A percentile compares a stretch with the other conserved stretches of the same genome.
phyloP scores from a whole-genome alignment of 2,113 vertebrate species.

The Rhinichthys klamathensis region DNA sequence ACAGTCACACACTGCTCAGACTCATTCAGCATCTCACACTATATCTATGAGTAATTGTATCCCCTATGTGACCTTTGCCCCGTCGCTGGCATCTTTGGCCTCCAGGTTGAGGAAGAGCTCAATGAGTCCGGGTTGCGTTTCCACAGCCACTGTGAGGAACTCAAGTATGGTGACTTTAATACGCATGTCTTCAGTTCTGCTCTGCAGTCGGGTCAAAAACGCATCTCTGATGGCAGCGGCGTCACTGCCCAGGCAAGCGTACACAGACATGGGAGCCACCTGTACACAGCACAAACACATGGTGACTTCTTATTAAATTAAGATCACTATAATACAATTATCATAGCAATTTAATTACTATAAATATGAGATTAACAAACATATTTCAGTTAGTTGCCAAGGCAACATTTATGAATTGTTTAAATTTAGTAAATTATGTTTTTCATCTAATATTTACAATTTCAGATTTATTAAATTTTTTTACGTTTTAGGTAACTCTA shows the following conservation, averaged over 20 bases:
- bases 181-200: conserved; percentile 93
- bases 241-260: conserved; percentile 92
- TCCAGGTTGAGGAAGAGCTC: conserved; percentile 96
- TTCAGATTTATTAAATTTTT: background rate
- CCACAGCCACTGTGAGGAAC: conserved; percentile 94
- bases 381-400: too few relatives aligned
- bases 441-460: background rate
- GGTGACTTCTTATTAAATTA: background rate
- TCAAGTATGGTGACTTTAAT: conserved; percentile 98
- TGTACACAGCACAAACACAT: conserved; percentile 55
- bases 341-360: background rate
- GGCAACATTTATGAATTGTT: too few relatives aligned
- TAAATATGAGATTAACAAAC: background rate
- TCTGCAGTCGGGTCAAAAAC: conserved; percentile 92
- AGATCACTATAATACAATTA: background rate
- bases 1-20: background rate
- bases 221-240: conserved; percentile 93
- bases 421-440: too few relatives aligned
- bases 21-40: background rate
- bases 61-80: conserved; percentile 85
- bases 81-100: conserved; percentile 86
- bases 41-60: background rate
- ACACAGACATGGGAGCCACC: conserved; percentile 98
- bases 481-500: background rate
- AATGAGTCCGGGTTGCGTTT: conserved; percentile 96